Percentiles rank a stretch among this genome's conserved stretches.
phyloP scores from a whole-genome alignment of 2,113 vertebrate genomes.

The Meleagris gallopavo region DNA sequence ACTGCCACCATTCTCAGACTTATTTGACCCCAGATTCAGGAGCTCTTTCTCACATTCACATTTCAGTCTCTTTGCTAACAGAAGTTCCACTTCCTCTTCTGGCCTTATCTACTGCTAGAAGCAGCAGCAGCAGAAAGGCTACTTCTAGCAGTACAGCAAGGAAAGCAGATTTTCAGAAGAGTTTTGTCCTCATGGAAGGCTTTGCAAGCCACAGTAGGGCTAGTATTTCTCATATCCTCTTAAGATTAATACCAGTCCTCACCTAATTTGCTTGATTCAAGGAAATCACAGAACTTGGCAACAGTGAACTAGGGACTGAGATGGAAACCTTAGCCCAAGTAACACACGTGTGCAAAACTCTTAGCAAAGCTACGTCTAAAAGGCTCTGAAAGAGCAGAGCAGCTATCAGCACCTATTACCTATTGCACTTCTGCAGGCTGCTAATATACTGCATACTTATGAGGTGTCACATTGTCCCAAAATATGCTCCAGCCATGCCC shows the following conservation, averaged over 20 bases:
- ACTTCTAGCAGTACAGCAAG: neutral
- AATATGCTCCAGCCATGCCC: rapidly evolving
- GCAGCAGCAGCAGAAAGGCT: neutral
- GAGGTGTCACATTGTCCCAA: neutral
- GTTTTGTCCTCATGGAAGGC: neutral
- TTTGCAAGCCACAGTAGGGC: neutral
- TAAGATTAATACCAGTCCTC: neutral
- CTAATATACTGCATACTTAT: neutral
- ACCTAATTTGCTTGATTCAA: neutral
- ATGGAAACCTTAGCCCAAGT: neutral
- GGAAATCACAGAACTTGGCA: neutral
- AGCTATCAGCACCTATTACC: neutral
- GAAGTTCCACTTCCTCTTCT: neutral
- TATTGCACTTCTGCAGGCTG: neutral
- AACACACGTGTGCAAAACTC: too few relatives aligned
- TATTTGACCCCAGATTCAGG: neutral
- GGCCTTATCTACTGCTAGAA: neutral
- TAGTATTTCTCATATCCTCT: neutral
- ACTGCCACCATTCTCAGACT: neutral
- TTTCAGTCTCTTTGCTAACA: neutral
- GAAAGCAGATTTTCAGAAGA: neutral
- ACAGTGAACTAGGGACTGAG: neutral
- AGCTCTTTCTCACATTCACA: neutral
- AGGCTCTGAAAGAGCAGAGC: neutral
- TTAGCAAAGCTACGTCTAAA: neutral